Base-by-base conservation (phyloP, 2,113 vertebrate genomes). In the Sakesphorus luctuosus region DNA sequence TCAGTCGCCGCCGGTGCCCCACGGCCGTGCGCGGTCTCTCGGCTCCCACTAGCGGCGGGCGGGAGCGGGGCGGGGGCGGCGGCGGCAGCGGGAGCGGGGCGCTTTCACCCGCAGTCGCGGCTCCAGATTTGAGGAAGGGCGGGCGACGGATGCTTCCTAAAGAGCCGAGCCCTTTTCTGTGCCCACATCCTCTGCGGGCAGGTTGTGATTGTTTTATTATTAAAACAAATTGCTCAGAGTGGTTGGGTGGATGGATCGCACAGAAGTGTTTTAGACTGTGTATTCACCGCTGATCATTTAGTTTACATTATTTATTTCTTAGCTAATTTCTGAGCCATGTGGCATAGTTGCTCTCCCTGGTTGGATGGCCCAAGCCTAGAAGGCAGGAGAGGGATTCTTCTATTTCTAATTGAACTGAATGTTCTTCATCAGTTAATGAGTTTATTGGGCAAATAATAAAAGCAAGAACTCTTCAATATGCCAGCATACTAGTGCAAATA, bases 1-100 rank as follows among this genome's bases (percentile, higher is more conserved):
- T 10, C 71, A 15, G 23, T 16, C 14, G 7, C 69, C 5, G 23
- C 62, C 21, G 7, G 26, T 16, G 52, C 66, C 63, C 7, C 1
- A 0, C 12, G 56, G 52, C 68, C 13, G 49, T 23, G 49, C 68
- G 84, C 73, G 87, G 61, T 89, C 72, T 20, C 62, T 47, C 75
- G 92, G 94, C 92, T 93, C 94, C 87, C 67, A 87, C 92, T 95
- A 90, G 92, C 76, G 92, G 89, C 49, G 33, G n/a, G 74, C 23
- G 10, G 43, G 24, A 35, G 47, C 23, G 36, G 23, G 3, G 11
- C 8, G 44, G 66, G 67, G 47, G 12, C 5, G 38, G 23, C 3
- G 11, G 17, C 6, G 33, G 66, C n/a, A 16, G 14, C 9, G 35
- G 53, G 25, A 43, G 50, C 26, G 24, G 17, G 19, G 83, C 21